These are phyloP conservation scores for Centropus unirufus DNA, from an alignment of 2,113 vertebrate genomes.

Conservation along the genomic window DNA sequence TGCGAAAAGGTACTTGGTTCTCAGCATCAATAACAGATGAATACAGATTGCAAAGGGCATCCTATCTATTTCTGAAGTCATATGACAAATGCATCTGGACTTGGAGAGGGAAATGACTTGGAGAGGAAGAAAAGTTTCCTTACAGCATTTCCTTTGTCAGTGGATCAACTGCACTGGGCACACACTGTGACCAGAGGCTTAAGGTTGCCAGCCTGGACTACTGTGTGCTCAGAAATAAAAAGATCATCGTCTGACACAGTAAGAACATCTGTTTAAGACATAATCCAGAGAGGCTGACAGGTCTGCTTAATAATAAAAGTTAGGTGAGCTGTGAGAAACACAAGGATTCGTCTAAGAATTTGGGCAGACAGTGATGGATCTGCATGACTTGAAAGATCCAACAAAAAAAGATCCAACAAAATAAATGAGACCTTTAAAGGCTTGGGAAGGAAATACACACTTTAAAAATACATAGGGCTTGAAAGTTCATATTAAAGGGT, in stretches of 20 bases:
- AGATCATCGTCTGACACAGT: background rate
- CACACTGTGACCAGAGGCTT: background rate
- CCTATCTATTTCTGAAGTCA: background rate
- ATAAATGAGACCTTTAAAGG: background rate
- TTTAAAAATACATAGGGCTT: background rate
- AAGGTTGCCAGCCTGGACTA: background rate
- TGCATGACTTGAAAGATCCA: background rate
- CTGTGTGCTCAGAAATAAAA: background rate
- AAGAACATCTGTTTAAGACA: background rate
- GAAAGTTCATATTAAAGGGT: background rate
- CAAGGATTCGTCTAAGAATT: background rate
- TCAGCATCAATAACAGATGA: background rate
- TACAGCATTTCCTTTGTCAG: background rate
- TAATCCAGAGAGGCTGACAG: background rate
- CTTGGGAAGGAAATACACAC: background rate
- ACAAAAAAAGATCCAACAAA: background rate
- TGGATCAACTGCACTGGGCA: fast-evolving
- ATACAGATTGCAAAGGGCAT: background rate
- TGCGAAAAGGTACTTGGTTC: background rate
- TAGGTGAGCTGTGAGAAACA: background rate
- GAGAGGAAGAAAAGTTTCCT: background rate
- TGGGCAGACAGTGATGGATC: background rate
- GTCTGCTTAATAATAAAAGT: background rate
- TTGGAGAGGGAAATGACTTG: background rate
- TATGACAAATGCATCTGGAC: background rate